Conservation (phyloP, 2,797 vertebrate genomes). For the Pseudochirops cupreus region DNA sequence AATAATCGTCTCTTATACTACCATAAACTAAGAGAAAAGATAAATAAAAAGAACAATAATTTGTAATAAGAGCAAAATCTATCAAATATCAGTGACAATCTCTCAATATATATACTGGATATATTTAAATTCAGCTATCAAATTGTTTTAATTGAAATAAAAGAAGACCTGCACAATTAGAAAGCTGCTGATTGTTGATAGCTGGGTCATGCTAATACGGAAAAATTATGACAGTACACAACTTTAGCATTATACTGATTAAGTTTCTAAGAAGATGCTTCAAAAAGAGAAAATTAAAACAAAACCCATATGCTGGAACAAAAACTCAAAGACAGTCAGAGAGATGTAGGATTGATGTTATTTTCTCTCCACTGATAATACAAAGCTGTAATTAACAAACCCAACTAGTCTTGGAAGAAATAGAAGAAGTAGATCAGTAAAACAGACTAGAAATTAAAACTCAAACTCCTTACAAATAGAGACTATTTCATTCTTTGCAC, state of each 20-base stretch:
- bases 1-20: background rate
- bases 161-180: background rate
- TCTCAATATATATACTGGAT: too few species aligned
- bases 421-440: background rate
- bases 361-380: background rate
- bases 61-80: background rate
- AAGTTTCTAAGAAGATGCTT: background rate
- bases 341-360: background rate
- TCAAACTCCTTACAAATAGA: background rate
- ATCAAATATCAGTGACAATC: background rate
- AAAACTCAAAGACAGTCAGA: background rate
- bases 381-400: background rate
- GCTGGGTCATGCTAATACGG: background rate
- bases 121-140: background rate
- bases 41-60: background rate
- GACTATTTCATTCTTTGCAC: background rate
- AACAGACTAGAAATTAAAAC: background rate
- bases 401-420: background rate
- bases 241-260: background rate
- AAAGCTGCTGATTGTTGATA: background rate
- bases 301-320: background rate
- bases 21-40: background rate
- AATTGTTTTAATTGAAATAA: background rate
- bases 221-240: background rate
- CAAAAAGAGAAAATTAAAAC: background rate